Base-by-base conservation (phyloP, 2,113 vertebrate species). In the Eidolon helvum region DNA sequence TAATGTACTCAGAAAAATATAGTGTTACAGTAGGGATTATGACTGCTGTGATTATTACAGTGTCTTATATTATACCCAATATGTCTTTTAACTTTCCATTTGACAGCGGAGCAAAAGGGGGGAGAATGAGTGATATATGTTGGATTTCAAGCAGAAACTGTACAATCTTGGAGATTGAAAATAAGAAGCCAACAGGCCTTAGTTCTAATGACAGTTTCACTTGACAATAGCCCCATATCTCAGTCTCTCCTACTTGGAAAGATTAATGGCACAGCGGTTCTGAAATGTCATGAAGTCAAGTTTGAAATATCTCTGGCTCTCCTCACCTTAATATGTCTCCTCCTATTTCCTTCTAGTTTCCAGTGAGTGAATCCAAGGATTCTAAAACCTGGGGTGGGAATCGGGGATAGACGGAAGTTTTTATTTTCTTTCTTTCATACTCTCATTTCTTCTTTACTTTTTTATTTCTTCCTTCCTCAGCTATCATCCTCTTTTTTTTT, bases 1-100 rank as follows among this genome's bases (percentile, higher is more conserved):
- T 88, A 77, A 94, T 40, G 0, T 59, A 63, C 50, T 69, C 43
- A 96, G 77, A 72, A 96, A 78, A 87, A 48, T 57, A 18, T 8
- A 65, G 35, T 55, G 43, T 59, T 69, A 83, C 0, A 10, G 38
- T 18, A 91, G 33, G 24, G 65, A 87, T 95, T 55, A 87, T 38
- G 75, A 75, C 11, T 92, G 45, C 84, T 92, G 26, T 88, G 75
- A 92, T 89, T 82, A 97, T 12, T 63, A 21, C 1, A 38, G 72
- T 96, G 21, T 87, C 69, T 90, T 95, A 72, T 38, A 59, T 69
- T 66, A 68, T 69, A 79, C 30, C 53, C 94, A 82, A 66, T 63
- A 87, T 79, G 95, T 96, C 68, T 96, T 77, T 71, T 69, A 93
- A 63, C 78, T 95, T 93, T 90, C 40, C 74, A 80, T 59, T 87